phyloP scores from a whole-genome alignment of 2,797 vertebrate species.

The Myotis planiceps region DNA sequence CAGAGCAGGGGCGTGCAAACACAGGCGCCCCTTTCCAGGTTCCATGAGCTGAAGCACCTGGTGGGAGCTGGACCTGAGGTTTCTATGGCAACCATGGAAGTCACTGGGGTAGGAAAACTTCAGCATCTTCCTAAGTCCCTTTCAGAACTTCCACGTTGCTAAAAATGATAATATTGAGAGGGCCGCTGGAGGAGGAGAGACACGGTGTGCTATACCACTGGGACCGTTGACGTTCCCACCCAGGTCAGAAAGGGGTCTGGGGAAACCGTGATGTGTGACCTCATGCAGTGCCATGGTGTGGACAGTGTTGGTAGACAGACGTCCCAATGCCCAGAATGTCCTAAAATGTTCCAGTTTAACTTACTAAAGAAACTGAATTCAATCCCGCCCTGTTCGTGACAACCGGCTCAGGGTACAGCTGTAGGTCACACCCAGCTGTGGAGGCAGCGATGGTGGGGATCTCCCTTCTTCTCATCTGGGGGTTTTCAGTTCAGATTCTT shows the following conservation, averaged over 20 bases:
- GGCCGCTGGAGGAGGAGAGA: background rate
- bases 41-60: background rate
- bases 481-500: background rate
- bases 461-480: conserved; percentile 26
- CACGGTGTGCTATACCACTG: rapidly evolving
- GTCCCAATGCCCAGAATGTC: background rate
- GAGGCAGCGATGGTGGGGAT: rapidly evolving
- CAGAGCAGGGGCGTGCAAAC: background rate
- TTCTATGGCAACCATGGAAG: background rate
- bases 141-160: background rate
- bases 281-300: rapidly evolving
- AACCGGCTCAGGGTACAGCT: rapidly evolving
- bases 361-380: background rate
- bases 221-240: rapidly evolving
- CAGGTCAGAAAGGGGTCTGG: background rate
- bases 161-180: rapidly evolving
- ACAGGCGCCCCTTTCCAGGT: rapidly evolving
- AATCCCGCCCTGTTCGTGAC: rapidly evolving
- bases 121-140: background rate
- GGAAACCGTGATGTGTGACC: rapidly evolving
- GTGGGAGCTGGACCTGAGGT: background rate
- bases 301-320: rapidly evolving
- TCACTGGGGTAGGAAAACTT: background rate
- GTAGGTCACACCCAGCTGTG: background rate
- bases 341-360: background rate